Conservation (phyloP, 2,113 vertebrate genomes). For the Craseonycteris thonglongyai region DNA sequence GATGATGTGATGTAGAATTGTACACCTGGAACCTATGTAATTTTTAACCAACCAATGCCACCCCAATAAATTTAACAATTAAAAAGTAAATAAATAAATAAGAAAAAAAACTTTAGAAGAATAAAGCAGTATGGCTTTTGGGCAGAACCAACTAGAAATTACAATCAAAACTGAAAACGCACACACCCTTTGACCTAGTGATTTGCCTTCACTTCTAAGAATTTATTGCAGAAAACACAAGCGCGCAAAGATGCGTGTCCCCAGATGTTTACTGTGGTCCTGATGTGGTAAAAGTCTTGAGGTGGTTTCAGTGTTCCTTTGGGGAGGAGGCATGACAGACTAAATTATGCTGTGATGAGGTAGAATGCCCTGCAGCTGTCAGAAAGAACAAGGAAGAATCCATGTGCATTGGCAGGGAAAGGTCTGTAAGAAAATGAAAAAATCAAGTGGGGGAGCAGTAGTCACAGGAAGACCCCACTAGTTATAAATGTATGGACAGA, state of each 20-base stretch:
- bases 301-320: not conserved
- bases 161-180: slow-evolving; percentile 48
- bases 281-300: not conserved
- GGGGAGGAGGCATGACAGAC: not conserved
- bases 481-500: rapidly evolving
- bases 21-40: too few species aligned
- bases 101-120: not conserved
- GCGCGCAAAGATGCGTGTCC: not conserved
- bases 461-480: not conserved
- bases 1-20: too few species aligned
- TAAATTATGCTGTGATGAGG: not conserved
- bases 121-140: not conserved
- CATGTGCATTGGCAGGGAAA: not conserved
- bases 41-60: too few species aligned
- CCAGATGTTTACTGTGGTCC: not conserved
- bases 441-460: not conserved
- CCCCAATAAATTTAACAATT: too few species aligned
- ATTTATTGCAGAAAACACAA: slow-evolving; percentile 23
- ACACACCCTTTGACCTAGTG: slow-evolving; percentile 29
- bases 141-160: slow-evolving; percentile 14
- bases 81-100: too few species aligned
- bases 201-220: slow-evolving; percentile 28
- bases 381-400: not conserved
- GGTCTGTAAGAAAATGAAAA: not conserved
- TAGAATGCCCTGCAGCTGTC: not conserved